Conservation (phyloP, 1,140 invertebrate genomes). For the Limonius californicus region DNA sequence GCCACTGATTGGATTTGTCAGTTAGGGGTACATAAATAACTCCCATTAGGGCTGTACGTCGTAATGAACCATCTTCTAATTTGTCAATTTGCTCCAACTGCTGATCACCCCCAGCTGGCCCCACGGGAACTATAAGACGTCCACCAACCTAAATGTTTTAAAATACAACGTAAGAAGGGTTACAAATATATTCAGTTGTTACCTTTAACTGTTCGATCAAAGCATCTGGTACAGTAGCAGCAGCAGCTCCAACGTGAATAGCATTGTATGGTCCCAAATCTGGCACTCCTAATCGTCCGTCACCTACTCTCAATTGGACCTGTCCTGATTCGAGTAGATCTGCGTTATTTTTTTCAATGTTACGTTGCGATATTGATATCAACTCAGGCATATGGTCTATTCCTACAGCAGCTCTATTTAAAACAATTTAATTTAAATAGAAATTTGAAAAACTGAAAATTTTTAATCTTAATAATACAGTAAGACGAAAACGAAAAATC, state of each 20-base stretch:
- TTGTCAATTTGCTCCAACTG: slow-evolving; percentile 88
- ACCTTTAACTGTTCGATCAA: slow-evolving; percentile 59
- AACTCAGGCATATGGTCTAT: slow-evolving; percentile 92
- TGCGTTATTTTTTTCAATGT: slow-evolving; percentile 74
- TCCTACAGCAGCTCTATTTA: slow-evolving; percentile 63
- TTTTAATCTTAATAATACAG: too few relatives aligned
- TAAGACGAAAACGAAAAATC: too few relatives aligned
- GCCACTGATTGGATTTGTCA: slow-evolving; percentile 70
- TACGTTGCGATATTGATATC: slow-evolving; percentile 68
- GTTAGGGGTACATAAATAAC: slow-evolving; percentile 97
- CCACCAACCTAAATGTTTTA: slow-evolving; percentile 66
- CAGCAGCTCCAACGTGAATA: slow-evolving; percentile 92
- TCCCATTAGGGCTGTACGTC: slow-evolving; percentile 82
- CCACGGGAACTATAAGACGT: slow-evolving; percentile 87
- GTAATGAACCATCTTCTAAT: slow-evolving; percentile 70
- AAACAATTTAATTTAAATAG: too few relatives aligned
- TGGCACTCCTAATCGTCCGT: slow-evolving; percentile 76
- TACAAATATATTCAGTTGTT: background rate
- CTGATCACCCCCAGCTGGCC: slow-evolving; percentile 76
- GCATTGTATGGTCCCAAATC: slow-evolving; percentile 80
- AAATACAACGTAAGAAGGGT: background rate
- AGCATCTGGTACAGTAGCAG: slow-evolving; percentile 69
- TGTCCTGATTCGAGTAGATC: slow-evolving; percentile 61
- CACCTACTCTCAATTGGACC: slow-evolving; percentile 75
- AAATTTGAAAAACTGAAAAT: too few relatives aligned